Percentiles rank a stretch among this genome's conserved stretches.
Evolutionary conservation across 2,888 invertebrate genomes (phyloP).

Genomic region (Himalopsyche kuldschensis): DNA sequence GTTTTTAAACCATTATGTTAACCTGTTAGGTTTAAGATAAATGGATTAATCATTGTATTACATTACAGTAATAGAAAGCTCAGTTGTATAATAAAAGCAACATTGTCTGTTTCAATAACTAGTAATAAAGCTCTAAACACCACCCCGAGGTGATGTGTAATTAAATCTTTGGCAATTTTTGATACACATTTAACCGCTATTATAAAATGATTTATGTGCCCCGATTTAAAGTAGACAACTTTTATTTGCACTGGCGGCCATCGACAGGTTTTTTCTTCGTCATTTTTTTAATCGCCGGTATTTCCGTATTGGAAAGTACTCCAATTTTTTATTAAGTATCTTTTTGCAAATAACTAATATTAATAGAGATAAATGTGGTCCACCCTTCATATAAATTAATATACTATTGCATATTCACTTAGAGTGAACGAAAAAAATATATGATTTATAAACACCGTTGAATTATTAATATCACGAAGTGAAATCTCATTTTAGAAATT

Average conservation of each 20-base stretch:
- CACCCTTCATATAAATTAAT: not conserved
- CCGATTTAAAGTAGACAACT: not conserved
- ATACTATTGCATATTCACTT: not conserved
- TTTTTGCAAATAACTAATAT: not conserved
- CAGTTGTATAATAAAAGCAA: not conserved
- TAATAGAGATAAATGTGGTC: not conserved
- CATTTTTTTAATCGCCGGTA: not conserved
- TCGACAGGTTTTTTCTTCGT: not conserved
- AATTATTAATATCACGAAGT: no score
- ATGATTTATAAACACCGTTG: no score
- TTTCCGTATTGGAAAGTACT: not conserved
- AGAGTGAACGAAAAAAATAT: no score
- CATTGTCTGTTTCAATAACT: not conserved
- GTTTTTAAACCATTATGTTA: no score
- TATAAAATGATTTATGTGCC: not conserved
- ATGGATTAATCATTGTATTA: not conserved
- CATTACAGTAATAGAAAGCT: not conserved
- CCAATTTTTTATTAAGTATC: not conserved
- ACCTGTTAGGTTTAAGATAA: no score
- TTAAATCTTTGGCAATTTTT: not conserved
- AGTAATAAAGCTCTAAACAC: not conserved
- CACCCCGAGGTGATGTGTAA: not conserved
- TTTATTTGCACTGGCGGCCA: not conserved
- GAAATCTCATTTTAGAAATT: no score
- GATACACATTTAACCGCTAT: not conserved